Conservation (phyloP, 2,797 vertebrate species). For the Pipistrellus nathusii region DNA sequence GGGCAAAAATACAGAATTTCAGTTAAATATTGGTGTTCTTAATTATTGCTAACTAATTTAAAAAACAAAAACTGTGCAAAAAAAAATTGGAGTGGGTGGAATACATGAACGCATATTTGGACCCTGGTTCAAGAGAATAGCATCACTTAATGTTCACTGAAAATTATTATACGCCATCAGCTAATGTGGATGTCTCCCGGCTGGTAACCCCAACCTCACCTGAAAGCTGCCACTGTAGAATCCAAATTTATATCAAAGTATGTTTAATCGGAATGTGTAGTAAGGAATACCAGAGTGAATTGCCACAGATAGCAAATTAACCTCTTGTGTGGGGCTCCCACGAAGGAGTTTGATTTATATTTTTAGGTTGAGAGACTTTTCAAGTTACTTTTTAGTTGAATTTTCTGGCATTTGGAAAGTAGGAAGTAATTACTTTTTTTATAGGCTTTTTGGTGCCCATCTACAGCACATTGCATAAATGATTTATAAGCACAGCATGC, state of each 20-base stretch:
- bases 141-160: background rate
- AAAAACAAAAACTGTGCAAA: background rate
- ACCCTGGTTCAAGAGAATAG: background rate
- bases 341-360: conserved; percentile 69
- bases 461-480: conserved; percentile 64
- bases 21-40: conserved; percentile 5
- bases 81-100: background rate
- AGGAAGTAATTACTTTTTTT: conserved; percentile 64
- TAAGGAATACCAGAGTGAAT: background rate
- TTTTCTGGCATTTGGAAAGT: conserved; percentile 77
- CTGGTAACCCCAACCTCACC: background rate
- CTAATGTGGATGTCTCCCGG: background rate
- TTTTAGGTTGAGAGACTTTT: conserved; percentile 29
- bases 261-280: background rate
- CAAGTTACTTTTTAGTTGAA: conserved; percentile 82
- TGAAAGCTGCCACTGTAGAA: background rate
- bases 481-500: background rate
- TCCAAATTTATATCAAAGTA: background rate
- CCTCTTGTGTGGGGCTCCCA: conserved; percentile 82
- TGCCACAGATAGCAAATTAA: conserved; percentile 14
- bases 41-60: background rate
- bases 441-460: conserved; percentile 54
- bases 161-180: background rate
- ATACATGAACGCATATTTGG: background rate
- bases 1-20: background rate